Evolutionary conservation across 2,888 invertebrate species (phyloP), one percentile per base, ranked within the genome.

Genomic region (Tiliacea aurago): DNA sequence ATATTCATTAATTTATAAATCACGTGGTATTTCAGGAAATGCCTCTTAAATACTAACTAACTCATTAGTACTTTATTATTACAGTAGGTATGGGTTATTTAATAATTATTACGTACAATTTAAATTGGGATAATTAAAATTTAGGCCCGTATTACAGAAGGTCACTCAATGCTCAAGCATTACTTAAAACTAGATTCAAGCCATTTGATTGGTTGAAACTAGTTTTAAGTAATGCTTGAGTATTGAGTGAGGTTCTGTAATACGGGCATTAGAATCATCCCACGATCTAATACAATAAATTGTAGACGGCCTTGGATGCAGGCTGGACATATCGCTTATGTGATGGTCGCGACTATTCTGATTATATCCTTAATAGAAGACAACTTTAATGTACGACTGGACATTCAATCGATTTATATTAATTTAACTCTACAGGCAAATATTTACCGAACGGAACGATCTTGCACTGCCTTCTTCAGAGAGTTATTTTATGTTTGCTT

Each of bases 331-430:
- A 80, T 43, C 4, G 73, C 23, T 61, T 47, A 80, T 80, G 61
- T 61, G 47, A 18, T 43, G 47, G 43, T 80, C 75, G 80, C 80
- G 75, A 76, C 47, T 80, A 13, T 33, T 33, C 47, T 80, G 74
- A 61, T 62, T 80, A 80, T 43, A 80, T 76, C 74, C 80, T 53
- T 73, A 73, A 43, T n/a, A 53, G 28, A 47, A 59, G 45, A 72
- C 43, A n/a, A 47, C 43, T 58, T 56, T 33, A 55, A 62, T 76
- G 73, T 49, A 73, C 43, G 18, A 13, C 33, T 73, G 41, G 61
- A 49, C 74, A 71, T 79, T 61, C 23, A 73, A 49, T 55, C 13
- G 72, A 58, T 47, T 68, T 18, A 43, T 43, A 72, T 45, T 53
- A 73, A 73, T 53, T 73, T 13, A 5, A 49, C 9, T 10, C 20